Base-by-base conservation (phyloP, 2,888 invertebrate genomes). In the Nycteola revayana region DNA sequence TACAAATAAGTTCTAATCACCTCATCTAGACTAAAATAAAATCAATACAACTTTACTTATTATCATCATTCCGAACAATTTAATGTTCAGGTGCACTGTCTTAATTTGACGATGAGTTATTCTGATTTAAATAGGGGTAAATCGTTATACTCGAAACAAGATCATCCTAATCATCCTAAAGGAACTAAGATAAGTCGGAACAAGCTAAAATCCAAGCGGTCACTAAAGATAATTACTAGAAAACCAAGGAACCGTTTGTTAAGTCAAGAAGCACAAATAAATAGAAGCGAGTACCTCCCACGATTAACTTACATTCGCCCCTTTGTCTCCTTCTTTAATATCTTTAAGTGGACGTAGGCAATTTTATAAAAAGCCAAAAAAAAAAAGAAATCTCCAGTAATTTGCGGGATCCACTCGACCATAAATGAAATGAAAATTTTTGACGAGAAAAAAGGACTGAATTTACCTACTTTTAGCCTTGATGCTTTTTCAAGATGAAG, bases 401-500 rank as follows among this genome's bases (percentile, higher is more conserved):
- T 84, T 85, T 80, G 81, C 72, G 81, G 81, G 64, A 67, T 69
- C 72, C 72, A 73, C 75, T 78, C 60, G 63, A 60, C 66, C 68
- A 70, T 81, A 80, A 84, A 79, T 80, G 77, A 79, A 79, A 81
- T 79, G 79, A 84, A 80, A 73, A 67, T 79, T 84, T 78, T 72
- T 72, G 74, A 73, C 70, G 70, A 72, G 66, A 65, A 66, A 66
- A 66, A 67, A 61, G 50, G 50, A 52, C 63, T 2, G 41, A 39
- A 57, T 63, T 71, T 75, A 68, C 52, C 60, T 47, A 50, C 53
- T 48, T 49, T 43, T 34, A 38, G 36, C 40, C 32, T 42, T 49
- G 42, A 37, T 40, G 36, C 44, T 51, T 49, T 63, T 47, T 53
- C 47, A 46, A 52, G 51, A 65, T 64, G 55, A 59, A 43, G 36